phyloP scores from a whole-genome alignment of 2,888 invertebrate species.

The Lycocerus yunnanus region DNA sequence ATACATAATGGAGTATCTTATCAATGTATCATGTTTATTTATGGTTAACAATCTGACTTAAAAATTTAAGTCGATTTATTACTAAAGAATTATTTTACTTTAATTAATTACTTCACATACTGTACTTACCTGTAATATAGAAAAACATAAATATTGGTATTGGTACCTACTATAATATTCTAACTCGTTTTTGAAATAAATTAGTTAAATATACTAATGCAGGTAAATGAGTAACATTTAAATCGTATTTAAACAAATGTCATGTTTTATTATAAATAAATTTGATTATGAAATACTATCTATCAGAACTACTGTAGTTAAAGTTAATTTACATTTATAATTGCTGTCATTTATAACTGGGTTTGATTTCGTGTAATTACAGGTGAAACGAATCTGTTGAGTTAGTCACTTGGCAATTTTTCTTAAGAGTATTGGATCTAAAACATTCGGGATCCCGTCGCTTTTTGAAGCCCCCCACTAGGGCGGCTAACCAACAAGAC shows the following conservation, averaged over 20 bases:
- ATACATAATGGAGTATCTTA: background rate
- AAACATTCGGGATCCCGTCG: slow-evolving; percentile 31
- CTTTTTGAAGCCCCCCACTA: slow-evolving; percentile 40
- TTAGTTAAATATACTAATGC: background rate
- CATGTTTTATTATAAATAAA: slow-evolving; percentile 9
- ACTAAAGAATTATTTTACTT: background rate
- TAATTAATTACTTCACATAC: background rate
- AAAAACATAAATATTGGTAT: too few species aligned
- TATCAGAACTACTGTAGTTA: slow-evolving; percentile 24
- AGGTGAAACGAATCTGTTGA: slow-evolving; percentile 28
- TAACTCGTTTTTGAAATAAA: background rate
- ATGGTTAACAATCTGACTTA: background rate
- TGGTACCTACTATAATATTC: too few species aligned
- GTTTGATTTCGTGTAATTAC: slow-evolving; percentile 29
- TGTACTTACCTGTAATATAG: too few species aligned
- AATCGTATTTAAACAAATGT: background rate
- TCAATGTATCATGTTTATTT: background rate
- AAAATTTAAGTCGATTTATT: background rate
- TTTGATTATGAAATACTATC: slow-evolving; percentile 14
- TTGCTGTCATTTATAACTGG: slow-evolving; percentile 21
- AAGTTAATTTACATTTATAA: slow-evolving; percentile 26
- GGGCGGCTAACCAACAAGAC: slow-evolving; percentile 46
- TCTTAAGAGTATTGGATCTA: slow-evolving; percentile 31
- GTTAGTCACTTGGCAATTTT: slow-evolving; percentile 40
- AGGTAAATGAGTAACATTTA: too few species aligned